Evolutionary conservation across 1,140 invertebrate species (phyloP), one percentile per base, ranked within the genome.

Genomic region (Globodera ellingtonae): DNA sequence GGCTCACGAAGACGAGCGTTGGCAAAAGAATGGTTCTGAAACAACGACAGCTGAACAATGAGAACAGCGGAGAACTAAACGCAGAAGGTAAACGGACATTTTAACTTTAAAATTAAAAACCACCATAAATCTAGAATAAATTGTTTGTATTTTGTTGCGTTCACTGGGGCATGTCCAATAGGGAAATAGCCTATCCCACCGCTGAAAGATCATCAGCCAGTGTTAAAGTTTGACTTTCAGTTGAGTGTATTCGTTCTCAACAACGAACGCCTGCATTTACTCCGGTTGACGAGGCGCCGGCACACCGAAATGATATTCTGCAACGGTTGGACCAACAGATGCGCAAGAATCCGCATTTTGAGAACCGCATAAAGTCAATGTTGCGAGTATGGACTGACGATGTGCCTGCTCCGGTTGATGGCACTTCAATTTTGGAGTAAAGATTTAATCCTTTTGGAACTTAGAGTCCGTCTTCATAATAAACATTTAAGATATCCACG

Each of bases 351-450:
- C 75, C 75, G 18, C 44, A 44, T 50, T 77, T 77, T 47, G 75
- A 77, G 48, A 65, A 77, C 13, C 46, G 75, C 46, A 18, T 77
- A 47, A 52, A 77, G 15, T 67, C 75, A 66, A 77, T 77, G 75
- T 48, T 77, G 10, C 10, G 75, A 46, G 62, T 77, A 44, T 77
- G 75, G 75, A 35, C 56, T 13, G 75, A 77, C 52, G 75, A 77
- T 47, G 24, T 52, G 24, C 4, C 75, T 35, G 48, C 75, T 18
- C 59, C 59, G 24, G 48, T n/a, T n/a, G 8, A n/a, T 75, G 56
- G 35, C 18, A 75, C 56, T 62, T 62, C 56, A 18, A 6, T 62
- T 62, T 62, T 62, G 56, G 56, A 62, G 56, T 52, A 13, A 13
- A 4, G 50, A 52, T 6, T 62, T 62, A 15, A 4, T n/a, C 56